These are phyloP conservation scores for Aspidiotus rigidus DNA, from an alignment of 2,888 invertebrate species.

Conservation along the genomic window DNA sequence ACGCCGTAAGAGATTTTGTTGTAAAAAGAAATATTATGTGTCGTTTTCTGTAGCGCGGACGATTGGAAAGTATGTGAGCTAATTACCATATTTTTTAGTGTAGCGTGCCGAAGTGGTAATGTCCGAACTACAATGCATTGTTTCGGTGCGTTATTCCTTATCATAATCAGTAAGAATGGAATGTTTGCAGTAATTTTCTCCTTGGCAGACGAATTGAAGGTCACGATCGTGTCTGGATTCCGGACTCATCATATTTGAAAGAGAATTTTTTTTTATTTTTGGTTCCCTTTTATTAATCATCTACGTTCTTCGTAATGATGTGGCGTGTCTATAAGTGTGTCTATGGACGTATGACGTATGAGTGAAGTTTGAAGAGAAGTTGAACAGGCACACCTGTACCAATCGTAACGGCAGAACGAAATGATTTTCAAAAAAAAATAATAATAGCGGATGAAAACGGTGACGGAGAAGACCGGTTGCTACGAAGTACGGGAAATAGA, in stretches of 20 bases:
- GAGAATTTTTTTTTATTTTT: neutral
- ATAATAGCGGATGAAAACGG: neutral
- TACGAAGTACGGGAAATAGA: neutral
- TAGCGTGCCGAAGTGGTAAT: too few species aligned
- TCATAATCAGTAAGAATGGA: constrained; percentile 12
- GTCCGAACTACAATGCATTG: neutral
- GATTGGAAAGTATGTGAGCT: too few species aligned
- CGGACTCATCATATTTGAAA: constrained; percentile 1
- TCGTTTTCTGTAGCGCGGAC: too few species aligned
- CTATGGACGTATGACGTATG: neutral
- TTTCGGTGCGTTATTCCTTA: constrained; percentile 1
- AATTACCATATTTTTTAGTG: too few species aligned
- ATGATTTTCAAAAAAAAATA: neutral
- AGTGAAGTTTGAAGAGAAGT: neutral
- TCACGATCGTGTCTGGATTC: constrained; percentile 8
- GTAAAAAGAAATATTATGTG: too few species aligned
- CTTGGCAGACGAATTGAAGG: constrained; percentile 16
- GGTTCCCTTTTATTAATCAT: neutral
- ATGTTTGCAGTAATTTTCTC: constrained; percentile 18
- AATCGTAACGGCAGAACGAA: neutral
- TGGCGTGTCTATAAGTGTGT: neutral
- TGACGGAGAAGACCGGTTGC: neutral
- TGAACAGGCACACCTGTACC: neutral
- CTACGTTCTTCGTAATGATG: neutral
- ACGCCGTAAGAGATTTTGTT: too few species aligned